phyloP scores from a whole-genome alignment of 1,140 invertebrate genomes.

The Pogonomyrmex barbatus region DNA sequence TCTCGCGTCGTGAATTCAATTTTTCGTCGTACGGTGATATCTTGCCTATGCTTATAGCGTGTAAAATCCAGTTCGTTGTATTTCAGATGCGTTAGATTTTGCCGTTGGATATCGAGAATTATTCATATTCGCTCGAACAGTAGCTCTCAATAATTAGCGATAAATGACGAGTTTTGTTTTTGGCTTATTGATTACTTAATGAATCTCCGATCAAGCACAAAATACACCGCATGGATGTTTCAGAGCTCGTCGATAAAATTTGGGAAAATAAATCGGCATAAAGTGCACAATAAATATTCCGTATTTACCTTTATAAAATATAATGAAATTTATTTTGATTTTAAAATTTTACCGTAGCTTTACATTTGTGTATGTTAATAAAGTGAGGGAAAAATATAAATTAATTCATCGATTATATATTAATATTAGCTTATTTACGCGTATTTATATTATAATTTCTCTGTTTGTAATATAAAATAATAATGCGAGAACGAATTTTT shows the following conservation, averaged over 20 bases:
- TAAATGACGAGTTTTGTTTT: slow-evolving; percentile 31
- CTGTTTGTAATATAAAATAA: slow-evolving; percentile 1
- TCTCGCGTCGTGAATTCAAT: slow-evolving; percentile 34
- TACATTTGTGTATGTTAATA: not conserved
- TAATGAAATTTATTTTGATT: not conserved
- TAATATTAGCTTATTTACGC: slow-evolving; percentile 4
- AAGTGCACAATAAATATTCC: not conserved
- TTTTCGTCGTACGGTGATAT: slow-evolving; percentile 27
- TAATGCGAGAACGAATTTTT: not conserved
- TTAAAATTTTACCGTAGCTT: not conserved
- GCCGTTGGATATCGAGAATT: not conserved
- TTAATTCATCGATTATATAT: not conserved
- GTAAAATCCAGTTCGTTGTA: not conserved
- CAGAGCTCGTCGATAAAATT: not conserved
- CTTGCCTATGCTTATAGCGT: slow-evolving; percentile 6
- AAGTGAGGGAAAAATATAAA: not conserved
- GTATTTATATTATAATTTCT: not conserved
- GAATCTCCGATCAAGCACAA: not conserved
- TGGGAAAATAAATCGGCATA: not conserved
- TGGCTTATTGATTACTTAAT: slow-evolving; percentile 14
- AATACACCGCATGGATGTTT: not conserved
- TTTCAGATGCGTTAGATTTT: slow-evolving; percentile 6
- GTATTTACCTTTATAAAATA: not conserved
- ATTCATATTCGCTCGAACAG: slow-evolving; percentile 13
- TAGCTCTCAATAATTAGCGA: slow-evolving; percentile 19